These are phyloP conservation scores for Crotalus helleri DNA, from an alignment of 2,113 vertebrate genomes.

Conservation along the genomic window DNA sequence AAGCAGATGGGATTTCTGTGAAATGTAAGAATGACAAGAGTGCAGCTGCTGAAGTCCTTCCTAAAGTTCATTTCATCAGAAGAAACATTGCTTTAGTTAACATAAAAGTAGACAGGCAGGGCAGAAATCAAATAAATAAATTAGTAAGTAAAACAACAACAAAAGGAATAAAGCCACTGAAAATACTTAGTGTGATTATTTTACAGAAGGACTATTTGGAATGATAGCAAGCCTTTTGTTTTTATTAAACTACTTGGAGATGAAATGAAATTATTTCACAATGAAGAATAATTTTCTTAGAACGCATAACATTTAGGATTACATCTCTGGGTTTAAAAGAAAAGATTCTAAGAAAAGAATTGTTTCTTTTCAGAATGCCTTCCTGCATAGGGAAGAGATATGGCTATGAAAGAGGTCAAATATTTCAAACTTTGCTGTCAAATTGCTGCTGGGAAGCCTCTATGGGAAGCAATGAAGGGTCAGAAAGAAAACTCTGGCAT, in stretches of 20 bases:
- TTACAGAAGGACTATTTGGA: neutral
- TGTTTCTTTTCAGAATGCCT: neutral
- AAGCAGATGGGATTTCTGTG: neutral
- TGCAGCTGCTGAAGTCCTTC: neutral
- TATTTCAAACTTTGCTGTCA: slow-evolving; percentile 3
- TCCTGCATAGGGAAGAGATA: neutral
- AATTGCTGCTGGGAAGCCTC: slow-evolving; percentile 10
- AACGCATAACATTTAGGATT: neutral
- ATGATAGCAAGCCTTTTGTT: neutral
- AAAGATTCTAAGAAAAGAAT: neutral
- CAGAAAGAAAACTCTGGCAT: slow-evolving; percentile 19
- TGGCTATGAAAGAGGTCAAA: slow-evolving; percentile 38
- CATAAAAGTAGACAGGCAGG: neutral
- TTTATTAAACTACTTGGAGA: neutral
- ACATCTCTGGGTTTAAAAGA: neutral
- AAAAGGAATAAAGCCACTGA: neutral
- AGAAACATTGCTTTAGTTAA: neutral
- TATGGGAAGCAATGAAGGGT: neutral
- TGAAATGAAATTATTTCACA: neutral
- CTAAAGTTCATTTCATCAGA: neutral
- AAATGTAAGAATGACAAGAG: neutral
- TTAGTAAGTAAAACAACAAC: neutral
- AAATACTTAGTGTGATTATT: neutral
- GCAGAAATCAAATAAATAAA: neutral
- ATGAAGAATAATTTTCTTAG: neutral